These are phyloP conservation scores for Caenorhabditis imperialis DNA, from an alignment of 2,888 invertebrate species.

Conservation along the genomic window DNA sequence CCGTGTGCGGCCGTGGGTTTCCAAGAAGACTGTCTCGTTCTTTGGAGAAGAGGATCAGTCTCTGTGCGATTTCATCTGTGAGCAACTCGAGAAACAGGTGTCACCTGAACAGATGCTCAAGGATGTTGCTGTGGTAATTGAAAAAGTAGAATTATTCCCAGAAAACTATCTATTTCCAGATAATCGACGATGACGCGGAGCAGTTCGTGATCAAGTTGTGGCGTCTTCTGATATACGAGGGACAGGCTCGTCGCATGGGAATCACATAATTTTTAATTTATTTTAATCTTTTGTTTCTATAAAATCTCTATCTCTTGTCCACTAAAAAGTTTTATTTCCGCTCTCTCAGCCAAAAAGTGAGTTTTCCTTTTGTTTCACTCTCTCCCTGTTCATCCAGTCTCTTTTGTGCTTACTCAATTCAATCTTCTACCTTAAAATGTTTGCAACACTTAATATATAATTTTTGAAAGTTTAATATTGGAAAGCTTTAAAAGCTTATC, in stretches of 20 bases:
- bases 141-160: no score
- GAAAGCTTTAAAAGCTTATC: no score
- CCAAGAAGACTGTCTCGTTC: slow-evolving; percentile 88
- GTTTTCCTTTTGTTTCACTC: no score
- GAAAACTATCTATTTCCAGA: slow-evolving; percentile 82
- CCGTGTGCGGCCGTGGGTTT: slow-evolving; percentile 98
- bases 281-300: slow-evolving; percentile 4
- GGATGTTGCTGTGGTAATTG: slow-evolving; percentile 97
- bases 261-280: slow-evolving; percentile 19
- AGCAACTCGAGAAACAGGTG: slow-evolving; percentile 93
- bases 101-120: slow-evolving; percentile 94
- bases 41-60: slow-evolving; percentile 94
- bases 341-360: no score
- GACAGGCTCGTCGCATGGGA: slow-evolving; percentile 82
- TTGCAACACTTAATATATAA: no score
- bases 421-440: no score
- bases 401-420: no score
- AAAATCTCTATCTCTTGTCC: slow-evolving; percentile 2
- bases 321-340: background rate
- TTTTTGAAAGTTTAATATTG: no score
- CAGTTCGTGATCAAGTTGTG: slow-evolving; percentile 99
- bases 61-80: slow-evolving; percentile 98
- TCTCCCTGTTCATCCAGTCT: no score
- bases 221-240: slow-evolving; percentile 98
- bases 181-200: slow-evolving; percentile 99